Percentiles rank a stretch among this genome's conserved stretches.
phyloP scores from a whole-genome alignment of 1,140 invertebrate genomes.

The Mamestra configurata region DNA sequence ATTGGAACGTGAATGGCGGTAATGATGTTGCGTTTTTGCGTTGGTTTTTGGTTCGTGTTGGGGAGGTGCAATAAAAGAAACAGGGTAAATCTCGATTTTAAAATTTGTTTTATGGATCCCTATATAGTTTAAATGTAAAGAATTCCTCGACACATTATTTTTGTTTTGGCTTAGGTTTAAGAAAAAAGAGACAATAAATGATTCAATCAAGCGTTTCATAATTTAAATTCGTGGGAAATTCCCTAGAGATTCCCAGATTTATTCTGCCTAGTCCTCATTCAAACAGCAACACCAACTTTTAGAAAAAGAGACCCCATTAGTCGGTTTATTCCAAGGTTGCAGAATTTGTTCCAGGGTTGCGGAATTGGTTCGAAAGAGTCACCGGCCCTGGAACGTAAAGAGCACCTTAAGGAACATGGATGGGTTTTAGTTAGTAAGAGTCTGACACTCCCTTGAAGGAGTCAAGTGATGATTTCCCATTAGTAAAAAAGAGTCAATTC shows the following conservation, averaged over 20 bases:
- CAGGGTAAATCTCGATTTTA: not conserved
- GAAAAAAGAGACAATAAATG: not conserved
- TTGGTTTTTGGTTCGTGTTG: not conserved
- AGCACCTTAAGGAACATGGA: too few species aligned
- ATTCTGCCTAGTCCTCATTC: too few species aligned
- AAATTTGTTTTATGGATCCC: constrained; percentile 2
- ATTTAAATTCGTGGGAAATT: not conserved
- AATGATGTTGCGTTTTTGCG: constrained; percentile 40
- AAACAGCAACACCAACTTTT: too few species aligned
- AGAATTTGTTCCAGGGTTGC: too few species aligned
- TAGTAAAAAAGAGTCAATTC: not conserved
- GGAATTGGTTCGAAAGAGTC: too few species aligned
- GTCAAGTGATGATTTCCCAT: not conserved
- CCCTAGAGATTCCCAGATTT: too few species aligned
- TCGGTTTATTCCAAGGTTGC: too few species aligned
- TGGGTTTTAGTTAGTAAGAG: too few species aligned
- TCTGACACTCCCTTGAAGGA: not conserved
- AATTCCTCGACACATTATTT: not conserved
- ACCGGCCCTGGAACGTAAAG: too few species aligned
- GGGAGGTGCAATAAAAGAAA: constrained; percentile 8
- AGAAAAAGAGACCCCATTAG: too few species aligned
- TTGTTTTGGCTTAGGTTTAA: not conserved
- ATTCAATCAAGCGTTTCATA: constrained; percentile 24
- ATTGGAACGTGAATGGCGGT: constrained; percentile 47
- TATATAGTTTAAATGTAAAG: not conserved